Percentiles rank a stretch among this genome's conserved stretches.
phyloP scores from a whole-genome alignment of 2,888 invertebrate species.

The Apamea epomidion region DNA sequence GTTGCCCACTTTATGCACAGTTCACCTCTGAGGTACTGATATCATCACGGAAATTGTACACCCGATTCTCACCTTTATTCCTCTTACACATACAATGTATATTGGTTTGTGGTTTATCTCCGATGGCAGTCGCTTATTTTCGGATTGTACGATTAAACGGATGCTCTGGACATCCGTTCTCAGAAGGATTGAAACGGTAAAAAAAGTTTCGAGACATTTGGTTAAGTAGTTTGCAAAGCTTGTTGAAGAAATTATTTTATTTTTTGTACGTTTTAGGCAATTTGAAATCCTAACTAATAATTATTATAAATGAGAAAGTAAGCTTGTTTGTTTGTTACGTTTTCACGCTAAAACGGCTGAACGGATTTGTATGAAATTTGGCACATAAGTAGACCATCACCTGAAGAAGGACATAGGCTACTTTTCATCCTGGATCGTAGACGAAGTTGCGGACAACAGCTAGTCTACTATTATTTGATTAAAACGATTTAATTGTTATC shows the following conservation, averaged over 20 bases:
- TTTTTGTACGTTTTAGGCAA: background rate
- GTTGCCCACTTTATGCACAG: conserved; percentile 66
- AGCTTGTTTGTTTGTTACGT: no score
- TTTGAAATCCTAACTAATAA: background rate
- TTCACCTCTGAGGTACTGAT: conserved; percentile 60
- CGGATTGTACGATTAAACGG: conserved; percentile 82
- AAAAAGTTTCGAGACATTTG: conserved; percentile 69
- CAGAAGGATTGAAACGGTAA: conserved; percentile 84
- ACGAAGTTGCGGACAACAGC: no score
- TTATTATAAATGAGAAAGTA: no score
- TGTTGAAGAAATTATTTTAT: conserved; percentile 22
- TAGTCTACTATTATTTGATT: background rate
- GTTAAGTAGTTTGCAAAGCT: conserved; percentile 59
- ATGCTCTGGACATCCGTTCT: conserved; percentile 87
- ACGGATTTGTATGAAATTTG: no score
- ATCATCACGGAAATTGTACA: conserved; percentile 41
- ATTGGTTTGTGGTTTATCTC: conserved; percentile 34
- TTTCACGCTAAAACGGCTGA: no score
- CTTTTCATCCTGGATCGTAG: no score
- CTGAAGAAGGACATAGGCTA: no score
- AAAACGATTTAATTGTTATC: background rate
- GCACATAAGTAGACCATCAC: no score
- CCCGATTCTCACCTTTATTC: conserved; percentile 44
- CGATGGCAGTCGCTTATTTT: conserved; percentile 69
- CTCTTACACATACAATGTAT: conserved; percentile 6